Evolutionary conservation across 2,888 invertebrate species (phyloP).

Genomic region (Sycophila texana): DNA sequence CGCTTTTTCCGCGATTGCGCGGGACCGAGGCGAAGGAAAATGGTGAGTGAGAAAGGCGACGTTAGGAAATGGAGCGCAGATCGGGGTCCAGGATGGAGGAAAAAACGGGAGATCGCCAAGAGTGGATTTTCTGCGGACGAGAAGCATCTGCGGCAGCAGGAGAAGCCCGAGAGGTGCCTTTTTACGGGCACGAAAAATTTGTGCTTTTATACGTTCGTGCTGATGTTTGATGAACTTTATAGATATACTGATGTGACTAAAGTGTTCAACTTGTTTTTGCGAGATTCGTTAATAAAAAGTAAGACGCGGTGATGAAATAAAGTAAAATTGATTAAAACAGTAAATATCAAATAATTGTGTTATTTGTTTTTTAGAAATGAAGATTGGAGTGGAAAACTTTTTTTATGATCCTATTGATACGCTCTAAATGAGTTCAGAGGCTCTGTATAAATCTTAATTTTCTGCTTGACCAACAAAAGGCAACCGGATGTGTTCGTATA

Average conservation of each 20-base stretch:
- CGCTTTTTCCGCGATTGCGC: conserved; percentile 46
- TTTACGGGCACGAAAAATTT: too few species aligned
- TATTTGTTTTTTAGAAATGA: too few species aligned
- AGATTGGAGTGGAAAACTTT: too few species aligned
- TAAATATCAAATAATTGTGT: too few species aligned
- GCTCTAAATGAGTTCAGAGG: not conserved
- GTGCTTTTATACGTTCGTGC: too few species aligned
- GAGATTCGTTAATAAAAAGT: too few species aligned
- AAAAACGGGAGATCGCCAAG: not conserved
- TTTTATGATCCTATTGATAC: not conserved
- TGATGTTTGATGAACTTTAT: too few species aligned
- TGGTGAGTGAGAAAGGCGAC: not conserved
- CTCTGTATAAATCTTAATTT: not conserved
- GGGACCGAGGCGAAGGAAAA: conserved; percentile 21
- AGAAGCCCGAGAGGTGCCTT: too few species aligned
- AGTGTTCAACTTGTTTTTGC: too few species aligned
- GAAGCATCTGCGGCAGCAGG: conserved; percentile 10
- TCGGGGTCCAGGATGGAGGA: not conserved
- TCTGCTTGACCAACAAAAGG: not conserved
- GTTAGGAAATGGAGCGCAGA: conserved; percentile 9
- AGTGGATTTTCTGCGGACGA: conserved; percentile 6
- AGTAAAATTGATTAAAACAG: too few species aligned
- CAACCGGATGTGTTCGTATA: not conserved
- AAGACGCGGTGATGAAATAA: too few species aligned
- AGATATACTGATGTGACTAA: too few species aligned